Base-by-base conservation (phyloP, 2,888 invertebrate species). In the Coecobrya sp. region DNA sequence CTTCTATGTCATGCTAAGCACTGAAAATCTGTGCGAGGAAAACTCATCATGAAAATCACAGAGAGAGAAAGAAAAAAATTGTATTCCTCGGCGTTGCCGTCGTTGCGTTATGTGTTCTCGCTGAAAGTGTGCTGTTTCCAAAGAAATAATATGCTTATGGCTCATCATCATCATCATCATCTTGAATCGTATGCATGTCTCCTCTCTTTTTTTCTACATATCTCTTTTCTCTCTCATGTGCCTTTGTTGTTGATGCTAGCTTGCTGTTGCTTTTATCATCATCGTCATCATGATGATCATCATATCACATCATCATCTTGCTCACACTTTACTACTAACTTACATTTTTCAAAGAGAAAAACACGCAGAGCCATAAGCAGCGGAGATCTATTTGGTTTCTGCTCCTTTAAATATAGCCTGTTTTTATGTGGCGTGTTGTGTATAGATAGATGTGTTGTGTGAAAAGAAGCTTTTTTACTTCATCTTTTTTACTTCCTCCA, bases 1-100 rank as follows among this genome's bases (percentile, higher is more conserved):
- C 90, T 30, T 79, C 85, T 86, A 90, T 85, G 52, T 45, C 90
- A 79, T 86, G 59, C 36, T 86, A 79, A 90, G 86, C 65, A 90
- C 90, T 90, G 90, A 90, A 45, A 65, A 65, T 76, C 76, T 68
- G 13, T 81, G 52, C 81, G 16, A 25, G 55, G 36, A 82, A 55
- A 62, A 30, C 59, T 52, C 82, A 36, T 59, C 68, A 81, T 81
- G 81, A 19, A 76, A 76, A 19, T 76, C 76, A 45, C 45, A 45
- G 45, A 45, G 36, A 76, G 49, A 76, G 13, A 49, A 19, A 49
- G 42, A 27, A 45, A 13, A 42, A 1, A 49, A 13, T 36, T 27
- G 25, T 70, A n/a, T 3, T 1, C 13, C n/a, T n/a, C n/a, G n/a
- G n/a, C n/a, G n/a, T n/a, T n/a, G n/a, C n/a, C n/a, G n/a, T n/a